Evolutionary conservation across 1,140 invertebrate species (phyloP).

Genomic region (Nasonia longicornis): DNA sequence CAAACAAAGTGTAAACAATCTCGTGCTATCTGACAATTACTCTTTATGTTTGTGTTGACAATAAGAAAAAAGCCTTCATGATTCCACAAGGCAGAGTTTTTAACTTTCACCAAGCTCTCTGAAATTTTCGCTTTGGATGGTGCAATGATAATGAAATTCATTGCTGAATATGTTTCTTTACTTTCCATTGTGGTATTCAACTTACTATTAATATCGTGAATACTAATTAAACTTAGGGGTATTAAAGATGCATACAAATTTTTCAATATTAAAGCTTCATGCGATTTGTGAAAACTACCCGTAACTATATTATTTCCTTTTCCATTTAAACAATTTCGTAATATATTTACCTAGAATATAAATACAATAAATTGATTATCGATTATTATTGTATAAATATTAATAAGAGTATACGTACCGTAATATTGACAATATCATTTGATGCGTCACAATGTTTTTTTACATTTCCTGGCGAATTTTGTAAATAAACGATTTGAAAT

Average conservation of each 20-base stretch:
- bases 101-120: neutral
- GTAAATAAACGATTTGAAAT: too few relatives aligned
- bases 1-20: neutral
- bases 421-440: too few relatives aligned
- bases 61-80: neutral
- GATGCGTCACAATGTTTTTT: too few relatives aligned
- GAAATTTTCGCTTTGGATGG: neutral
- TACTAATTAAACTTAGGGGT: neutral
- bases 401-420: too few relatives aligned
- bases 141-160: neutral
- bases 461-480: too few relatives aligned
- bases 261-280: neutral
- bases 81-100: neutral
- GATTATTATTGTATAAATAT: too few relatives aligned
- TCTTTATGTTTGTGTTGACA: neutral
- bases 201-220: neutral
- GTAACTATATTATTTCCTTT: neutral
- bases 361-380: too few relatives aligned
- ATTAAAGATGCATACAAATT: neutral
- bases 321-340: neutral
- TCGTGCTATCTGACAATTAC: neutral
- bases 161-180: neutral
- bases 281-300: neutral
- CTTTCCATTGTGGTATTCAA: neutral
- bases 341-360: neutral